Evolutionary conservation across 2,797 vertebrate genomes (phyloP).

Genomic region (Sebastes hubbsi): DNA sequence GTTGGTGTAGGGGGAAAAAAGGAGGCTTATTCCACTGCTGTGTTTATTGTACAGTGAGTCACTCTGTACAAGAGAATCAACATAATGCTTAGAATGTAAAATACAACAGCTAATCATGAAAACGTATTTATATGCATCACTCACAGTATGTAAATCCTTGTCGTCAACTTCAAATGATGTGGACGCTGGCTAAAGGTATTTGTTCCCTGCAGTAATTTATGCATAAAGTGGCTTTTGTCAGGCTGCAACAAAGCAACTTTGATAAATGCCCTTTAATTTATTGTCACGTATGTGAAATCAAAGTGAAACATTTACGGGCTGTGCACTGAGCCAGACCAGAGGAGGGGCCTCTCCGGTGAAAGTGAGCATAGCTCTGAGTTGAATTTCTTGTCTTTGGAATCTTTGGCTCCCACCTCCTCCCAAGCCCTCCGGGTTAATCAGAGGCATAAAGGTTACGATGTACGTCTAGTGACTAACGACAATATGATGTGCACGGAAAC

Average conservation of each 20-base stretch:
- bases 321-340: constrained; percentile 91
- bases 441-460: constrained; percentile 90
- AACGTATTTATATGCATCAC: constrained; percentile 57
- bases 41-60: constrained; percentile 2
- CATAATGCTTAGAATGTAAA: constrained; percentile 42
- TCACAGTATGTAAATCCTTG: constrained; percentile 85
- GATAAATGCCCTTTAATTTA: constrained; percentile 96
- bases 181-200: constrained; percentile 86
- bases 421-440: constrained; percentile 83
- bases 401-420: constrained; percentile 63
- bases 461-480: constrained; percentile 89
- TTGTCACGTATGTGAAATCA: constrained; percentile 95
- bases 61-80: constrained; percentile 21
- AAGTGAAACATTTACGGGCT: constrained; percentile 95
- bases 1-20: background rate
- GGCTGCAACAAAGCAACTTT: constrained; percentile 88
- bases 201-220: constrained; percentile 91
- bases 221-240: constrained; percentile 91
- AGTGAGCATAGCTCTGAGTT: constrained; percentile 44
- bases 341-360: constrained; percentile 63
- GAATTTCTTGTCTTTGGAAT: constrained; percentile 67
- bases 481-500: constrained; percentile 83
- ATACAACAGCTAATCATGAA: constrained; percentile 41
- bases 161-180: constrained; percentile 87
- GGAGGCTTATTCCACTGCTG: background rate